Percentiles rank a stretch among this genome's conserved stretches.
These are phyloP conservation scores for Poecilia wingei DNA, from an alignment of 2,797 vertebrate genomes.

Conservation along the genomic window DNA sequence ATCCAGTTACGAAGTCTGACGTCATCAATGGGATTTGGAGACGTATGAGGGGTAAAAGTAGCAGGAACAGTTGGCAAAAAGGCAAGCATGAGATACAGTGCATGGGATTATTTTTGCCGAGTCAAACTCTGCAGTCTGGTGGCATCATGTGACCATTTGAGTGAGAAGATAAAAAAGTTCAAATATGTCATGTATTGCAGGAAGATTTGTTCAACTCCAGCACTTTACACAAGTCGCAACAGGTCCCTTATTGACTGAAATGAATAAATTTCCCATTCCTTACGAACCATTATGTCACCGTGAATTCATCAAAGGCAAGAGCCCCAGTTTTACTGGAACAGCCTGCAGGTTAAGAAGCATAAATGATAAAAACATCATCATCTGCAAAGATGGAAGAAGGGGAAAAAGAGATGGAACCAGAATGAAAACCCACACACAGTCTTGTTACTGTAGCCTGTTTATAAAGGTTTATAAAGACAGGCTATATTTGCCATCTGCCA, in stretches of 20 bases:
- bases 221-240: constrained; percentile 4
- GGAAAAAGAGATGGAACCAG: background rate
- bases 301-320: background rate
- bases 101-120: constrained; percentile 52
- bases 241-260: background rate
- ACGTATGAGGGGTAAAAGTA: constrained; percentile 46
- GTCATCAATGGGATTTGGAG: constrained; percentile 48
- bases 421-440: background rate
- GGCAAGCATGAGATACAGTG: constrained; percentile 37
- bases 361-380: background rate
- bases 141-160: constrained; percentile 41
- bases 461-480: background rate
- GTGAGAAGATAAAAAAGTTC: constrained; percentile 18
- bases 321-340: background rate
- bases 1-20: constrained; percentile 44
- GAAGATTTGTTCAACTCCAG: background rate
- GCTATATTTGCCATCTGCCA: constrained; percentile 8
- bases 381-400: background rate
- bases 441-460: background rate
- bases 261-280: background rate
- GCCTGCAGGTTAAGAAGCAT: background rate
- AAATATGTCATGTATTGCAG: constrained; percentile 35
- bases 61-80: constrained; percentile 53
- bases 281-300: background rate
- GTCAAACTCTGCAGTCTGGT: constrained; percentile 21